Evolutionary conservation across 2,888 invertebrate species (phyloP).

Genomic region (Unio delphinus): DNA sequence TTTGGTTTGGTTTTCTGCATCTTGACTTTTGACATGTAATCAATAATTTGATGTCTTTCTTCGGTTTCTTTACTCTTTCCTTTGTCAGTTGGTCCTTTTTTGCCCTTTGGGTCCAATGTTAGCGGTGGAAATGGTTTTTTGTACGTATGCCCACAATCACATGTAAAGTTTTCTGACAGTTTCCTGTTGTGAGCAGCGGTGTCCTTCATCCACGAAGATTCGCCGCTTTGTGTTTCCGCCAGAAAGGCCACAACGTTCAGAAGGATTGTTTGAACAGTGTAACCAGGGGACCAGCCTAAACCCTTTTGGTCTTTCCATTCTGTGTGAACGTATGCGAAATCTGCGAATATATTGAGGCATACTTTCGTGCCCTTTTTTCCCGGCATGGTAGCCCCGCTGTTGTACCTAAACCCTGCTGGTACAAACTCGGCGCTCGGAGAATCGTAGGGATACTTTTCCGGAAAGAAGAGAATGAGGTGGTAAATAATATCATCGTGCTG

Average conservation of each 20-base stretch:
- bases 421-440: slow-evolving; percentile 64
- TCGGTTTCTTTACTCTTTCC: slow-evolving; percentile 13
- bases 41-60: slow-evolving; percentile 40
- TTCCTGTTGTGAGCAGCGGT: slow-evolving; percentile 40
- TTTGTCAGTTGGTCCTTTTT: slow-evolving; percentile 20
- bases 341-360: slow-evolving; percentile 62
- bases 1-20: slow-evolving; percentile 42
- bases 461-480: slow-evolving; percentile 57
- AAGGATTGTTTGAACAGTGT: slow-evolving; percentile 61
- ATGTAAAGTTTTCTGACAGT: slow-evolving; percentile 36
- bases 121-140: slow-evolving; percentile 56
- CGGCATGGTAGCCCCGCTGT: slow-evolving; percentile 57
- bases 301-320: slow-evolving; percentile 63
- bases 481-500: slow-evolving; percentile 56
- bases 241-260: slow-evolving; percentile 61
- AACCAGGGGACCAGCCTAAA: slow-evolving; percentile 62
- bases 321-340: slow-evolving; percentile 58
- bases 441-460: slow-evolving; percentile 58
- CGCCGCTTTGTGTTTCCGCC: slow-evolving; percentile 52
- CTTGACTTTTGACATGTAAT: slow-evolving; percentile 57
- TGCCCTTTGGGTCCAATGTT: slow-evolving; percentile 15
- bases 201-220: slow-evolving; percentile 36
- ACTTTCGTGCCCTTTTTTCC: slow-evolving; percentile 61
- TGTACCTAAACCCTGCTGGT: slow-evolving; percentile 55
- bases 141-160: slow-evolving; percentile 59